Evolutionary conservation across 1,140 invertebrate genomes (phyloP).

Genomic region (Drosophila athabasca): DNA sequence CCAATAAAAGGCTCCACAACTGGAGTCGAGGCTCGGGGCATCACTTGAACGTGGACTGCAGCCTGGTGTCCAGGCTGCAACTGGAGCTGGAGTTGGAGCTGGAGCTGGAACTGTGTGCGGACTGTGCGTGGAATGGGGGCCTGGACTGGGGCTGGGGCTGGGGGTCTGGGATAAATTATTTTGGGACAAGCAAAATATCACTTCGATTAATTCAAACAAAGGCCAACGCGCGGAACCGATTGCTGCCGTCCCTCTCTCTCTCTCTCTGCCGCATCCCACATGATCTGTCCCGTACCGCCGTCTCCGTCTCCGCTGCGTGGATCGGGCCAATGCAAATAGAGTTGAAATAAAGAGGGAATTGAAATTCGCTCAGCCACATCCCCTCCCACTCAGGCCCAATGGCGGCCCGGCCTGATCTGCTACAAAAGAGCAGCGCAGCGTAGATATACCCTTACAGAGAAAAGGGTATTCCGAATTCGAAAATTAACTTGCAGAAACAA

Average conservation of each 20-base stretch:
- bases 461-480: too few relatives aligned
- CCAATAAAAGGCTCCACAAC: constrained; percentile 55
- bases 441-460: too few relatives aligned
- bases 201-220: constrained; percentile 82
- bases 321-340: constrained; percentile 64
- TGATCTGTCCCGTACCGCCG: too few relatives aligned
- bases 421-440: too few relatives aligned
- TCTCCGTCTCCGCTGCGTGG: neutral
- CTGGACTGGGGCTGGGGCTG: neutral
- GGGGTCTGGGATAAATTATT: constrained; percentile 71
- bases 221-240: constrained; percentile 37
- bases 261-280: constrained; percentile 20
- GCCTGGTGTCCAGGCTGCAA: constrained; percentile 24
- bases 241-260: neutral
- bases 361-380: constrained; percentile 16
- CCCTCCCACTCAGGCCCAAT: too few relatives aligned
- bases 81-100: neutral
- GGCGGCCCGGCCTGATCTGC: too few relatives aligned
- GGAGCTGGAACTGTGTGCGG: neutral
- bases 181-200: constrained; percentile 81
- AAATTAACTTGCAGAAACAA: too few relatives aligned
- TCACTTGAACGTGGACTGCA: constrained; percentile 4
- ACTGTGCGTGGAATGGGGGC: too few relatives aligned
- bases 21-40: constrained; percentile 30
- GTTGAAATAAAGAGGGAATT: constrained; percentile 23